Base-by-base conservation (phyloP, 2,888 invertebrate species). In the Perithous albicinctus region DNA sequence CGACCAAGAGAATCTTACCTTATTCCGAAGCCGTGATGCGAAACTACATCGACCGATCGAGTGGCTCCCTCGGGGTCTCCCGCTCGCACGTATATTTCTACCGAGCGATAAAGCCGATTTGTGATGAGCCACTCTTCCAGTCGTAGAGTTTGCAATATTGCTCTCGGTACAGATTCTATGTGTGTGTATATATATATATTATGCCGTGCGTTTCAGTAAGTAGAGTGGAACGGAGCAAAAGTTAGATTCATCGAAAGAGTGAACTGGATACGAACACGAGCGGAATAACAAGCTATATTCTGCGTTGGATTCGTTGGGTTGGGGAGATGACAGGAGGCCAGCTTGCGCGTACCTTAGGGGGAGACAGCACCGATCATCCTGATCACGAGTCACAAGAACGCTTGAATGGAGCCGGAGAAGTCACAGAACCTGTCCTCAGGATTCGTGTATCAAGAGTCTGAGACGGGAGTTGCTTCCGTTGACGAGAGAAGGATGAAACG, bases 361-460 rank as follows among this genome's bases (percentile, higher is more conserved):
- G 15, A 3, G 5, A 7, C 26, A 3, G 20, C 46, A 26, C 12
- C 32, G 32, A 56, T 56, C 29, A 32, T 29, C 29, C 26, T 6
- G 32, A 56, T 29, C 29, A 32, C 77, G 80, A 82, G 84, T 81
- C 77, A 85, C 86, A 87, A 88, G 89, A 89, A 89, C 86, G 79
- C 85, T 87, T 90, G 89, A 90, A 90, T 89, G 90, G 85, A 88
- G 86, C 84, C 78, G 81, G 85, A 84, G 84, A 83, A 84, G 85
- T 85, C 64, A 48, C 64, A 67, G 75, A 76, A 79, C 59, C 82
- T 74, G 81, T 70, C 69, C 20, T 38, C 35, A 43, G 18, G 72
- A 61, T 72, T 23, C 74, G 5, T 41, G 72, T 64, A 69, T 70
- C 32, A 46, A 41, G 66, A 66, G 32, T n/a, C n/a, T n/a, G 32